Percentiles rank a stretch among this genome's conserved stretches.
Evolutionary conservation across 2,797 vertebrate species (phyloP).

Genomic region (Iguana delicatissima): DNA sequence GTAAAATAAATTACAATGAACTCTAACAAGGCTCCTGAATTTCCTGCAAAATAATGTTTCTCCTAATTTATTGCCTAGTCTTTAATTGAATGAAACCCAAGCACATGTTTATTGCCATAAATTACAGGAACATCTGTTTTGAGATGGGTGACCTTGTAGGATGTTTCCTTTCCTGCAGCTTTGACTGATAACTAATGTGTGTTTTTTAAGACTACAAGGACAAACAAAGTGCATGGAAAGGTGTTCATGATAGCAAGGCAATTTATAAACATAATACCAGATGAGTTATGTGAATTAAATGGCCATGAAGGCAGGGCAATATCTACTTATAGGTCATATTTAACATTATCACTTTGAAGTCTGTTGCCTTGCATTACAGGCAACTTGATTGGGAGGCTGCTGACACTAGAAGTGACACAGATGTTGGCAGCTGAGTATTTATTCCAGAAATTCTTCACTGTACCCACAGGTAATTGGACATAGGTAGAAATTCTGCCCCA

Average conservation of each 20-base stretch:
- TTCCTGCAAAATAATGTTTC: constrained; percentile 40
- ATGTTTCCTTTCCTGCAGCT: constrained; percentile 49
- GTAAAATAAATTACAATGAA: constrained; percentile 41
- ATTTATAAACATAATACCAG: constrained; percentile 65
- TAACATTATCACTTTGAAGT: constrained; percentile 47
- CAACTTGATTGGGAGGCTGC: constrained; percentile 46
- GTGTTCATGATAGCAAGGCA: constrained; percentile 48
- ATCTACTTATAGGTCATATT: constrained; percentile 58
- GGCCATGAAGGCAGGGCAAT: constrained; percentile 16
- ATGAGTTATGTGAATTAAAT: constrained; percentile 37
- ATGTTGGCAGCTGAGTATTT: constrained; percentile 1
- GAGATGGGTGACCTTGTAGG: constrained; percentile 52
- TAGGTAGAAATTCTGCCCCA: neutral
- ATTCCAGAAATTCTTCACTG: neutral
- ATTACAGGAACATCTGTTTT: constrained; percentile 64
- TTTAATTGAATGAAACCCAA: constrained; percentile 50
- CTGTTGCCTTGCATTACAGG: constrained; percentile 33
- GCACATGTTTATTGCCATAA: constrained; percentile 46
- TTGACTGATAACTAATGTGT: constrained; percentile 40
- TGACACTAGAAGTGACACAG: constrained; percentile 35
- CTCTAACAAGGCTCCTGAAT: constrained; percentile 47
- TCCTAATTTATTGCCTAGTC: constrained; percentile 59
- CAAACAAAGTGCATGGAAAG: constrained; percentile 49
- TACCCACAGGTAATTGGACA: neutral
- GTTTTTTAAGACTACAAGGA: constrained; percentile 61